Evolutionary conservation across 1,140 invertebrate genomes (phyloP).

Genomic region (Drosophila sulfurigaster): DNA sequence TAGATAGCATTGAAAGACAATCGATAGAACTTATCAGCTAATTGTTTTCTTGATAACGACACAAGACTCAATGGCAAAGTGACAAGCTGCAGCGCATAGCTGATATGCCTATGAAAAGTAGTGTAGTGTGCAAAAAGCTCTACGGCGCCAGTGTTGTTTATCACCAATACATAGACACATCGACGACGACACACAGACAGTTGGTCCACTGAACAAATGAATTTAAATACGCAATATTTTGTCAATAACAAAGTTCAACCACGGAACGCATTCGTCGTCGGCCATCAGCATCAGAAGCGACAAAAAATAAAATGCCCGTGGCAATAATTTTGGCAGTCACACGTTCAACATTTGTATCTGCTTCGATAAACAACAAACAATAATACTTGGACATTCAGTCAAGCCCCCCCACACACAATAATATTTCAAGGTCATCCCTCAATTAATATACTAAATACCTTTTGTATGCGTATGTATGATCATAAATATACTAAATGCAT

Average conservation of each 20-base stretch:
- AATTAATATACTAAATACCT: not conserved
- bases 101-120: not conserved
- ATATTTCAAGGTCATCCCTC: conserved; percentile 46
- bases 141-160: conserved; percentile 61
- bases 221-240: conserved; percentile 77
- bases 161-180: conserved; percentile 52
- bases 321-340: conserved; percentile 50
- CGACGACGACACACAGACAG: not conserved
- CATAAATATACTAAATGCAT: no score
- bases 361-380: conserved; percentile 7
- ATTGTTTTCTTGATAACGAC: conserved; percentile 10
- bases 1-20: conserved; percentile 24
- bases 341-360: conserved; percentile 11
- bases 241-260: conserved; percentile 51
- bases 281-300: conserved; percentile 15
- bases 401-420: conserved; percentile 17
- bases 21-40: not conserved
- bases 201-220: conserved; percentile 37
- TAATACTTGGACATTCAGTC: conserved; percentile 16
- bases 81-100: not conserved
- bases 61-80: not conserved
- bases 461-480: no score
- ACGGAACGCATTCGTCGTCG: conserved; percentile 46
- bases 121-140: conserved; percentile 47
- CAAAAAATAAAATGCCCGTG: conserved; percentile 31